phyloP scores from a whole-genome alignment of 1,140 invertebrate genomes.

The Brachionus angularis region DNA sequence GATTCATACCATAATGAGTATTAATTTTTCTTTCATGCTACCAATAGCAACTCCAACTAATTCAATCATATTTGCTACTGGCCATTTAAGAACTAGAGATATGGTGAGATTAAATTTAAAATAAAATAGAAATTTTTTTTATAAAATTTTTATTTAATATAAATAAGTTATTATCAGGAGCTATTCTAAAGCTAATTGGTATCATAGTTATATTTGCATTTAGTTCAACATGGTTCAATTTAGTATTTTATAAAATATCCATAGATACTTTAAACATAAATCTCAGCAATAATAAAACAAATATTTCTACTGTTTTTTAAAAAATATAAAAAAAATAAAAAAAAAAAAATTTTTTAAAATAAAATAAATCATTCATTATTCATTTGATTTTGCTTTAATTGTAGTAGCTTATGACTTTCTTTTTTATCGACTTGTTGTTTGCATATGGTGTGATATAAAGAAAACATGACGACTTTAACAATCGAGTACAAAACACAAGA shows the following conservation, averaged over 20 bases:
- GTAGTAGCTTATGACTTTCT: constrained; percentile 12
- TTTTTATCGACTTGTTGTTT: constrained; percentile 8
- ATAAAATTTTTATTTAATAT: background rate
- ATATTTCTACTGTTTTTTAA: no score
- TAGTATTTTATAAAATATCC: background rate
- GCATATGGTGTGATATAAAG: constrained; percentile 23
- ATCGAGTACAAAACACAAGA: background rate
- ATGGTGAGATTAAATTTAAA: constrained; percentile 26
- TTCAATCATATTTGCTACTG: constrained; percentile 34
- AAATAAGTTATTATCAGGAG: background rate
- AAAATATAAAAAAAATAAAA: no score
- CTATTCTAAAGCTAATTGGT: constrained; percentile 1
- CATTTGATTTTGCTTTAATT: constrained; percentile 13
- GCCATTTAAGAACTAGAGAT: constrained; percentile 17
- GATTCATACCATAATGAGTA: constrained; percentile 7
- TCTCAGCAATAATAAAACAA: no score
- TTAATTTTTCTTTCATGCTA: constrained; percentile 41
- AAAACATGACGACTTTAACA: constrained; percentile 10
- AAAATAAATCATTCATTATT: no score
- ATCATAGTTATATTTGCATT: constrained; percentile 19
- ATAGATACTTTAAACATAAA: no score
- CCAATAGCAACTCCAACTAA: constrained; percentile 41
- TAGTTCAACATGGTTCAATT: constrained; percentile 26
- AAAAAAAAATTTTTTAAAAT: no score
- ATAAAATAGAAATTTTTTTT: background rate